These are phyloP conservation scores for Limnodromus scolopaceus DNA, from an alignment of 2,797 vertebrate genomes.

Conservation along the genomic window DNA sequence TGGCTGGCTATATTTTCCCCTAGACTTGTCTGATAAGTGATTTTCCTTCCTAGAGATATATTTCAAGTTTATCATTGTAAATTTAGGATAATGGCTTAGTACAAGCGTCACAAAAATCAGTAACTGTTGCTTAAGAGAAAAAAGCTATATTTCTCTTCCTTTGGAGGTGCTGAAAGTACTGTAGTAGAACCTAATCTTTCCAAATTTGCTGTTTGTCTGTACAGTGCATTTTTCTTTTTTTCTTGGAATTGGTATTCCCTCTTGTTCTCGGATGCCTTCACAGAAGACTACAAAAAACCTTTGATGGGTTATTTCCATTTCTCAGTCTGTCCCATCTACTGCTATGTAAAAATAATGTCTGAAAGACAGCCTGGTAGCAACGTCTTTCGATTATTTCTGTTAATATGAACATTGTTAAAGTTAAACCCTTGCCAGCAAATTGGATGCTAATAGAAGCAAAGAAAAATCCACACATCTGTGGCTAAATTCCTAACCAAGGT, in stretches of 20 bases:
- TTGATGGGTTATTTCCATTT: neutral
- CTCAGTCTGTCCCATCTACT: neutral
- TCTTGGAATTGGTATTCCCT: neutral
- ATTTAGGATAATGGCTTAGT: neutral
- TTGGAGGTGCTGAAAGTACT: neutral
- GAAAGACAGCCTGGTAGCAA: neutral
- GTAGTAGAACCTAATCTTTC: neutral
- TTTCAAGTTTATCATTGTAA: neutral
- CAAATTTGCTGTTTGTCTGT: neutral
- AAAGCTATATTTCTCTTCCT: neutral
- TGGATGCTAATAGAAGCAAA: neutral
- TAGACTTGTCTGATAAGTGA: neutral
- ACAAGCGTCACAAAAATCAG: neutral
- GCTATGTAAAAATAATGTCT: neutral
- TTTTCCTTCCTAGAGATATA: neutral
- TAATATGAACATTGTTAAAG: neutral
- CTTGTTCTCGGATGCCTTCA: neutral
- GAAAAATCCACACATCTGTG: accelerated
- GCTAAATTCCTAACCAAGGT: neutral
- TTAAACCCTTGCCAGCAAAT: neutral
- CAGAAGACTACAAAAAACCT: neutral
- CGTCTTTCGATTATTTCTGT: neutral
- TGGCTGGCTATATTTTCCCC: neutral
- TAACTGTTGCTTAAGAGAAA: neutral
- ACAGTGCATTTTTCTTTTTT: neutral